Conservation (phyloP, 2,113 vertebrate genomes). For the Rhagologus leucostigma region DNA sequence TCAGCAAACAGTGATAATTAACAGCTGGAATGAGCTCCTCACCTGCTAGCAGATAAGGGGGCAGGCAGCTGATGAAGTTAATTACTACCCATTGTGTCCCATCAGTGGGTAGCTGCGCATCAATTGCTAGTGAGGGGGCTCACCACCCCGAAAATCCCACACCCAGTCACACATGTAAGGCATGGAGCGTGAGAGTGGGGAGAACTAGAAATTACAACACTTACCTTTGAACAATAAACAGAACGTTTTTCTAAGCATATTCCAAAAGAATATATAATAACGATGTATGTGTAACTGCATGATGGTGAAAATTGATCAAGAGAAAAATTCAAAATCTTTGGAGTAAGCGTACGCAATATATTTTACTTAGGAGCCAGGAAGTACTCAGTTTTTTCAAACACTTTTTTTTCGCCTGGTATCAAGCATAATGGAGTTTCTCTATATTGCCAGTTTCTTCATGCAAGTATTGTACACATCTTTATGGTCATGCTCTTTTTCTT, state of each 20-base stretch:
- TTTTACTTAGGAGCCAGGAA: neutral
- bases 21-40: conserved; percentile 30
- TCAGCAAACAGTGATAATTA: conserved; percentile 9
- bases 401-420: neutral
- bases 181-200: neutral
- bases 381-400: neutral
- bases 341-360: neutral
- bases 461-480: neutral
- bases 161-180: conserved; percentile 18
- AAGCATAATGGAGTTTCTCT: neutral
- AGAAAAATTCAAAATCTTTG: neutral
- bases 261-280: neutral
- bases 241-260: conserved; percentile 19
- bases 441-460: neutral
- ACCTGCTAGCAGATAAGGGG: conserved; percentile 38
- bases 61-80: conserved; percentile 18
- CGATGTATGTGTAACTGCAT: neutral
- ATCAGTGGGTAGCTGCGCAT: conserved; percentile 25
- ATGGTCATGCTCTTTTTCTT: neutral
- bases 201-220: conserved; percentile 48
- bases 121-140: conserved; percentile 29
- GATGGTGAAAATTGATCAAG: neutral
- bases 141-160: conserved; percentile 22
- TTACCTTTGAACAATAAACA: conserved; percentile 36
- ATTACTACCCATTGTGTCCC: conserved; percentile 20